A percentile compares a stretch with the other conserved stretches of the same genome.
phyloP scores from a whole-genome alignment of 2,888 invertebrate species.

The Endomychus coccineus region DNA sequence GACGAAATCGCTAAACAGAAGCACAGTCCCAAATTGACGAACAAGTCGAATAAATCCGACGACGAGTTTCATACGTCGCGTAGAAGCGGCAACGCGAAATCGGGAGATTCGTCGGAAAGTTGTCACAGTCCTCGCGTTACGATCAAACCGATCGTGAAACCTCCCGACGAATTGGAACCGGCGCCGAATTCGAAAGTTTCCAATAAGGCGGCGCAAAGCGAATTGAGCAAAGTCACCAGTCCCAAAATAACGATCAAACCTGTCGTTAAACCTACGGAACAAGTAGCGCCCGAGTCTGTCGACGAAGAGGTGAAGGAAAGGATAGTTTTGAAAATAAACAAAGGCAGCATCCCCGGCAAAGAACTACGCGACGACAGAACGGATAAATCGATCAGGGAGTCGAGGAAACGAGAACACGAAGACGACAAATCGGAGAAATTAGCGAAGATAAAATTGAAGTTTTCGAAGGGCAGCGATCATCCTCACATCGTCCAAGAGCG shows the following conservation, averaged over 20 bases:
- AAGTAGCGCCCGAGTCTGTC: conserved; percentile 24
- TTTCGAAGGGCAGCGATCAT: conserved; percentile 44
- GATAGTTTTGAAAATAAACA: conserved; percentile 60
- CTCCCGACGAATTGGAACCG: conserved; percentile 43
- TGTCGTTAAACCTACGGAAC: conserved; percentile 45
- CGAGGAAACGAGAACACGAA: conserved; percentile 31
- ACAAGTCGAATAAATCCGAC: conserved; percentile 28
- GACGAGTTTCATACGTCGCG: conserved; percentile 12
- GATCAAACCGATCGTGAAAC: conserved; percentile 44
- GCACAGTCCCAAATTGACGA: conserved; percentile 27
- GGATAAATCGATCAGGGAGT: conserved; percentile 24
- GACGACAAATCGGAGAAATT: conserved; percentile 38
- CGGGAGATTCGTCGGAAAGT: conserved; percentile 28
- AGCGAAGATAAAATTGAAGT: conserved; percentile 49
- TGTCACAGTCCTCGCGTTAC: conserved; percentile 47
- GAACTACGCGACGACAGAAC: conserved; percentile 6
- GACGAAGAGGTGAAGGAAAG: conserved; percentile 42
- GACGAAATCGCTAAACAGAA: conserved; percentile 17
- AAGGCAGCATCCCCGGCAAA: conserved; percentile 40
- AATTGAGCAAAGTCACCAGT: conserved; percentile 24
- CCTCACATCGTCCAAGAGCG: conserved; percentile 12
- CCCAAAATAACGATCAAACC: conserved; percentile 54
- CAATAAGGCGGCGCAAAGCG: conserved; percentile 42
- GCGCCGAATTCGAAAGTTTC: conserved; percentile 15
- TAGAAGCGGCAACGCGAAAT: conserved; percentile 7